These are phyloP conservation scores for Nasonia oneida DNA, from an alignment of 2,888 invertebrate species.

Conservation along the genomic window DNA sequence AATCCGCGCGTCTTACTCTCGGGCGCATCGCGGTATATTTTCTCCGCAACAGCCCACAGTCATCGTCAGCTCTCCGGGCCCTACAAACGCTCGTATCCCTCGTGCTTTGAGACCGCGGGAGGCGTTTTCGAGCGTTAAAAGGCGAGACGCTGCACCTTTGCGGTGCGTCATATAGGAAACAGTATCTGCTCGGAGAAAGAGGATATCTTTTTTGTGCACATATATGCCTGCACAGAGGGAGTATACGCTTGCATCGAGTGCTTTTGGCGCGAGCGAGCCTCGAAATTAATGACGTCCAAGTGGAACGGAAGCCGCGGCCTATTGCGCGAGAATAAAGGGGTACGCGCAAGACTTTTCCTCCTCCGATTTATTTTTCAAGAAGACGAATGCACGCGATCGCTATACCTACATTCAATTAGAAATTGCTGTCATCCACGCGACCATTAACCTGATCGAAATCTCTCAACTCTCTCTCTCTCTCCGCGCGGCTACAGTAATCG, in stretches of 20 bases:
- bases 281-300: not conserved
- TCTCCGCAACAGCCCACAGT: constrained; percentile 55
- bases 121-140: constrained; percentile 59
- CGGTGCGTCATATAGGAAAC: constrained; percentile 39
- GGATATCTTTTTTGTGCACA: not conserved
- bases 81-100: not conserved
- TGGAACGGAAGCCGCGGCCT: not conserved
- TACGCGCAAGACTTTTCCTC: not conserved
- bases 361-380: not conserved
- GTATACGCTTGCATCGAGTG: not conserved
- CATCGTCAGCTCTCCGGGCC: not conserved
- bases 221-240: no score
- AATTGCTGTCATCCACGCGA: constrained; percentile 8
- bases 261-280: not conserved
- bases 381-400: not conserved
- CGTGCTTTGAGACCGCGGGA: not conserved
- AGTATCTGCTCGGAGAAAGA: constrained; percentile 52
- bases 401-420: not conserved
- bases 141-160: constrained; percentile 53
- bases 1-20: not conserved
- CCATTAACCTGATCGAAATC: constrained; percentile 13
- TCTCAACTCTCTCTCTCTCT: not conserved
- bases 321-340: not conserved
- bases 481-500: not conserved
- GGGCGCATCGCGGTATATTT: constrained; percentile 52